Evolutionary conservation across 2,888 invertebrate genomes (phyloP), one percentile per base, ranked within the genome.

Genomic region (Agrotis puta): DNA sequence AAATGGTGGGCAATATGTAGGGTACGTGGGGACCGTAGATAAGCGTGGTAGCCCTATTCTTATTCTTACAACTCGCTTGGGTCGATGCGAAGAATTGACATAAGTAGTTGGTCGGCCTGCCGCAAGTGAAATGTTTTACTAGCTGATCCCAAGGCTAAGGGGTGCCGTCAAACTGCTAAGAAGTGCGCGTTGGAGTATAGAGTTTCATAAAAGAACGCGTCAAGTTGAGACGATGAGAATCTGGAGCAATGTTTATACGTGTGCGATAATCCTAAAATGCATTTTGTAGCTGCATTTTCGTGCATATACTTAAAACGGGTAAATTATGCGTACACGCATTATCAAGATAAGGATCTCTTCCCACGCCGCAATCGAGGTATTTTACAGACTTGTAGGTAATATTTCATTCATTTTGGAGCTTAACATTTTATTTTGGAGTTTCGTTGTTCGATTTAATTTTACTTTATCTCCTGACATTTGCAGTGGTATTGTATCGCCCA

Each of bases 381-480:
- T 83, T 75, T 75, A 72, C 81, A 54, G 57, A 47, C 63, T 65
- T 65, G 67, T 64, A 58, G 13, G 64, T 62, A 67, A 79, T 76
- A 84, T 79, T 79, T 83, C 73, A 74, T 76, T 79, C 54, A 70
- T 74, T 78, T 73, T 73, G 74, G 70, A 70, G 64, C 58, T 47
- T 62, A 59, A 72, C 61, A 50, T 76, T 73, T 77, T 75, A 77
- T 83, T 77, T 70, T 70, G 51, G 43, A 33, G 51, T 58, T 65
- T 45, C 45, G 62, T 54, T 72, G 74, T 78, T 67, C 43, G 63
- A 58, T 67, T 84, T 74, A 82, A 79, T 64, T 70, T 82, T 73
- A 82, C 66, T 85, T 87, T 85, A 83, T 85, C 74, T 67, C 80
- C 77, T 85, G 85, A 85, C 87, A 89, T 87, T 89, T 84, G 63